A percentile compares a stretch with the other conserved stretches of the same genome.
Conservation (phyloP, 1,140 invertebrate species). For the Drosophila erecta region DNA sequence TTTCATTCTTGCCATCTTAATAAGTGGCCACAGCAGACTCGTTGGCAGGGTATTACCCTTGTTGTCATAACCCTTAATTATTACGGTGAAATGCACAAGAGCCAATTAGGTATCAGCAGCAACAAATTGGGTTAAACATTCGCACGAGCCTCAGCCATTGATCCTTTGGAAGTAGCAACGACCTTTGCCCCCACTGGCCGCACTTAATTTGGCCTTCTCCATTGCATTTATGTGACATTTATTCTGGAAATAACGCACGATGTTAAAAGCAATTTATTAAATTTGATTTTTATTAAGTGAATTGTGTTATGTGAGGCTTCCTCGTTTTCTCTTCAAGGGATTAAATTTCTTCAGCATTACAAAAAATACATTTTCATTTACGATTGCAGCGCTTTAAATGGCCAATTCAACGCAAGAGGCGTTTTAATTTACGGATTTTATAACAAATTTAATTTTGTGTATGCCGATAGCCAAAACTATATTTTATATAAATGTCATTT, state of each 20-base stretch:
- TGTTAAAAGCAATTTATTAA: constrained; percentile 73
- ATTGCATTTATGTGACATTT: constrained; percentile 35
- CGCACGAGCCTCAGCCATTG: constrained; percentile 43
- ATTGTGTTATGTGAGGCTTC: constrained; percentile 46
- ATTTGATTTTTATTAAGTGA: constrained; percentile 71
- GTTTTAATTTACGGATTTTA: too few species aligned
- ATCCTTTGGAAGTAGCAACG: constrained; percentile 26
- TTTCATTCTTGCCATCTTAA: too few species aligned
- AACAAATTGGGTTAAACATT: constrained; percentile 72
- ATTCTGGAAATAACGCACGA: constrained; percentile 46
- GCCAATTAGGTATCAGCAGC: constrained; percentile 64
- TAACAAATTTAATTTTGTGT: too few species aligned
- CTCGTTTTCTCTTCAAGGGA: constrained; percentile 19
- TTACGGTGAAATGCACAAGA: constrained; percentile 58
- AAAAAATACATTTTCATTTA: not conserved
- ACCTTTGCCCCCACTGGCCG: constrained; percentile 7
- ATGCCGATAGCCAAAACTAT: too few species aligned
- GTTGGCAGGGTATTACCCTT: constrained; percentile 3
- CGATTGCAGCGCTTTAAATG: not conserved
- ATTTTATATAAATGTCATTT: too few species aligned
- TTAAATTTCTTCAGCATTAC: constrained; percentile 36
- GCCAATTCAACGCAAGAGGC: too few species aligned
- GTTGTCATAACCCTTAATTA: constrained; percentile 61
- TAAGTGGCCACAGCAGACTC: too few species aligned
- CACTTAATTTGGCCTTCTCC: not conserved